phyloP scores from a whole-genome alignment of 2,888 invertebrate species.

The Nebria salina region DNA sequence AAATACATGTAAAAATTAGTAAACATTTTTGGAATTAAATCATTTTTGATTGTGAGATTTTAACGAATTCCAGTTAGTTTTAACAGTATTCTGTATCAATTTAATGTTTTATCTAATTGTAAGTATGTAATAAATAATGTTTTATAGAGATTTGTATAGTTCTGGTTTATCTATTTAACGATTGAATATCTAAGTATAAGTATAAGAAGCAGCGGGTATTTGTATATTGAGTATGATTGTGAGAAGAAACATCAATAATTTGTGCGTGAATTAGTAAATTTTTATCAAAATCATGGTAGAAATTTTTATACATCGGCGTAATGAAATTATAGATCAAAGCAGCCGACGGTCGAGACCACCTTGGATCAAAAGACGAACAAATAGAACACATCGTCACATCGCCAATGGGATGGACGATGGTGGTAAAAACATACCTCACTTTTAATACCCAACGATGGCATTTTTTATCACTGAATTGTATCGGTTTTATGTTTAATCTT shows the following conservation, averaged over 20 bases:
- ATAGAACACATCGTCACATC: constrained; percentile 24
- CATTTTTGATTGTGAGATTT: no score
- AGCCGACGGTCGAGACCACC: constrained; percentile 34
- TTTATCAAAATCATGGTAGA: constrained; percentile 19
- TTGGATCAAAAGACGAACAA: constrained; percentile 32
- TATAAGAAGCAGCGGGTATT: no score
- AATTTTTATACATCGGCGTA: constrained; percentile 30
- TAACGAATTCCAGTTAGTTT: no score
- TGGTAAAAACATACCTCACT: constrained; percentile 33
- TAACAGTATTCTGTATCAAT: no score
- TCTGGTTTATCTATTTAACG: no score
- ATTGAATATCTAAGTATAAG: no score
- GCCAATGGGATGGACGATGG: background rate
- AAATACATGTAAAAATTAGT: no score
- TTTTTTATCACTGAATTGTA: constrained; percentile 37
- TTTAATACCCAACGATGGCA: constrained; percentile 26
- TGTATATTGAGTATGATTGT: background rate
- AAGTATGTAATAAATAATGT: no score
- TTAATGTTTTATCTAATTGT: no score
- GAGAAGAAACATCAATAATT: constrained; percentile 13
- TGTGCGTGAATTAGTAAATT: constrained; percentile 28
- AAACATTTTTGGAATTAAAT: no score
- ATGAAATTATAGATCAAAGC: constrained; percentile 44
- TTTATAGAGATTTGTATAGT: no score
- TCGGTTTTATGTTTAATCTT: constrained; percentile 37